A percentile compares a stretch with the other conserved stretches of the same genome.
Evolutionary conservation across 2,113 vertebrate species (phyloP).

Genomic region (Gila orcuttii): DNA sequence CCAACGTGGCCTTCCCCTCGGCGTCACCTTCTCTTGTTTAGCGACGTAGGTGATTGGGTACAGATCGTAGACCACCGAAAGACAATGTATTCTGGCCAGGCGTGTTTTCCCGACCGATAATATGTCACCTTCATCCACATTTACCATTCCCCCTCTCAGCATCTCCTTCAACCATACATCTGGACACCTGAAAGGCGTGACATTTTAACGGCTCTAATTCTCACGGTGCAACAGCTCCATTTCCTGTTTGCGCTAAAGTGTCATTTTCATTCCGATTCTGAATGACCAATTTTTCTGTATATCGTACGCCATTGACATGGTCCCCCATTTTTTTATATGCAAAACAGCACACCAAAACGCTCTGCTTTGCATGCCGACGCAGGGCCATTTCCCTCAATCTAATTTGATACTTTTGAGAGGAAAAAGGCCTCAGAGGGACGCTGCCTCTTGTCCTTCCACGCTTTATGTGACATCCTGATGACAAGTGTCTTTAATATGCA

Average conservation of each 20-base stretch:
- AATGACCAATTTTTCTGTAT: conserved; percentile 99
- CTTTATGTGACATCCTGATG: conserved; percentile 93
- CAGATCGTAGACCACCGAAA: conserved; percentile 45
- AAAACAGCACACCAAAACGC: conserved; percentile 85
- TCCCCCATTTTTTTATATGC: conserved; percentile 99
- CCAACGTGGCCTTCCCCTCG: background rate
- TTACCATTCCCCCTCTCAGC: conserved; percentile 65
- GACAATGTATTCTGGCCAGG: conserved; percentile 62
- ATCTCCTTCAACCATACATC: conserved; percentile 77
- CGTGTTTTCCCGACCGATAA: conserved; percentile 36
- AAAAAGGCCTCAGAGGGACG: conserved; percentile 91
- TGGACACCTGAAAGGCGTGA: conserved; percentile 78
- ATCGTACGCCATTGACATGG: conserved; percentile 92
- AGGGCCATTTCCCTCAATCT: conserved; percentile 97
- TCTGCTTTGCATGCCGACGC: conserved; percentile 16
- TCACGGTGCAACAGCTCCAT: conserved; percentile 74
- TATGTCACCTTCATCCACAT: conserved; percentile 43
- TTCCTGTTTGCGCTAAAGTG: conserved; percentile 80
- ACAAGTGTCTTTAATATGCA: conserved; percentile 96
- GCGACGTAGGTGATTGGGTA: conserved; percentile 4
- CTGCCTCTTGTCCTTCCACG: conserved; percentile 85
- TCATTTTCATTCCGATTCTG: conserved; percentile 83
- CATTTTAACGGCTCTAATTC: conserved; percentile 83
- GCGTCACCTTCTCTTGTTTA: background rate
- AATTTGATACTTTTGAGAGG: conserved; percentile 99